These are phyloP conservation scores for Chymomyza fuscimana DNA, from an alignment of 2,888 invertebrate species.

Conservation along the genomic window DNA sequence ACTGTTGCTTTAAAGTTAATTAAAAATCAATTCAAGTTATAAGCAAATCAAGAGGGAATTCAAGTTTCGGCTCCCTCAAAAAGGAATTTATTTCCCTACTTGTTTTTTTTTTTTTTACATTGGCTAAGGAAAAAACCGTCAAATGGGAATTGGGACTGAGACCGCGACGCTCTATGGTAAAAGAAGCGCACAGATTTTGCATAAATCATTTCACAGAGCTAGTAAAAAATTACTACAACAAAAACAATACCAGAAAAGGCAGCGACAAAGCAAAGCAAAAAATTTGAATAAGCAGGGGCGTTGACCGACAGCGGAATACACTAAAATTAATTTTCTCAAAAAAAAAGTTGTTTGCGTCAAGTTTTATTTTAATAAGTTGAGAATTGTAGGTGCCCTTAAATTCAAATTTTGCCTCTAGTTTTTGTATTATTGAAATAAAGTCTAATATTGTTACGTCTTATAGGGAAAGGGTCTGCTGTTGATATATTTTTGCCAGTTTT, in stretches of 20 bases:
- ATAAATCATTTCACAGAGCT: constrained; percentile 67
- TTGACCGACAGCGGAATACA: not conserved
- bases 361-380: too few relatives aligned
- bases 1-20: not conserved
- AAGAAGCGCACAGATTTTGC: constrained; percentile 64
- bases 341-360: not conserved
- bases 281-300: not conserved
- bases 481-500: too few relatives aligned
- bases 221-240: not conserved
- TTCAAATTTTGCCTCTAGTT: too few relatives aligned
- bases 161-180: not conserved
- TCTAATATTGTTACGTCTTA: too few relatives aligned
- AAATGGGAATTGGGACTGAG: constrained; percentile 30
- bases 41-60: not conserved
- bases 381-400: too few relatives aligned
- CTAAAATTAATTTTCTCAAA: not conserved
- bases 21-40: not conserved
- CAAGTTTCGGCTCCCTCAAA: not conserved
- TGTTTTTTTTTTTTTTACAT: constrained; percentile 13
- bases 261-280: not conserved
- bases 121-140: not conserved
- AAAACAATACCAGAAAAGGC: not conserved
- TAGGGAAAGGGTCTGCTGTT: too few relatives aligned
- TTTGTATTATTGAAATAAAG: too few relatives aligned
- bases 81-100: not conserved